Base-by-base conservation (phyloP, 2,113 vertebrate species). In the Entosphenus tridentatus region DNA sequence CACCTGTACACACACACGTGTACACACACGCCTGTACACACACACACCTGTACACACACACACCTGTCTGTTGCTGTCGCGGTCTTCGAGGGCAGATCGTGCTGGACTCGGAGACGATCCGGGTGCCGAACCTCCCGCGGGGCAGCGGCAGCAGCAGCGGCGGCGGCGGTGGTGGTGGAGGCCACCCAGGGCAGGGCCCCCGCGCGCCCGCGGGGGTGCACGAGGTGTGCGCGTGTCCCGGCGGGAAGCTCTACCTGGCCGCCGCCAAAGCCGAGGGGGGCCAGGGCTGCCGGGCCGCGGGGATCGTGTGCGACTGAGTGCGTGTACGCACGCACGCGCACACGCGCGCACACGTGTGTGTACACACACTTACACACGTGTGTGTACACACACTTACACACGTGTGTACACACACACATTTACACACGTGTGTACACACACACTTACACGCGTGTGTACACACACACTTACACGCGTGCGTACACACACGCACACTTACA, bases 21-120 rank as follows among this genome's bases (percentile, higher is more conserved):
- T n/a, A 39, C 39, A 39, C 21, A 39, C 21, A 39, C 18, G 3
- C 21, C 21, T 39, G 21, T 39, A 39, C 4, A 39, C 21, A 39
- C 21, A 39, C 21, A 39, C 21, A 39, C 21, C 3, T 39, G 5
- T 39, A 39, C 39, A 39, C 39, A 39, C 39, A 39, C 39, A 39
- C 39, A 39, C 39, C 39, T 39, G 39, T 39, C 39, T 39, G 39
- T 39, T 39, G 39, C 39, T 39, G 39, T 39, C 6, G 39, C 6
- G 39, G 39, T 39, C 5, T 39, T 39, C 39, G 39, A 39, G 39
- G 6, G 39, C 39, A 65, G 62, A 65, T 65, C 62, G 18, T 18
- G 62, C 62, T 65, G 62, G 62, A 65, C 18, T n/a, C 62, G 18
- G 62, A 65, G 62, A 65, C n/a, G 14, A 10, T 65, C n/a, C 62